A percentile compares a stretch with the other conserved stretches of the same genome.
Evolutionary conservation across 92 coral and sea anemone species (phyloP).

Genomic region (Porites cylindrica): DNA sequence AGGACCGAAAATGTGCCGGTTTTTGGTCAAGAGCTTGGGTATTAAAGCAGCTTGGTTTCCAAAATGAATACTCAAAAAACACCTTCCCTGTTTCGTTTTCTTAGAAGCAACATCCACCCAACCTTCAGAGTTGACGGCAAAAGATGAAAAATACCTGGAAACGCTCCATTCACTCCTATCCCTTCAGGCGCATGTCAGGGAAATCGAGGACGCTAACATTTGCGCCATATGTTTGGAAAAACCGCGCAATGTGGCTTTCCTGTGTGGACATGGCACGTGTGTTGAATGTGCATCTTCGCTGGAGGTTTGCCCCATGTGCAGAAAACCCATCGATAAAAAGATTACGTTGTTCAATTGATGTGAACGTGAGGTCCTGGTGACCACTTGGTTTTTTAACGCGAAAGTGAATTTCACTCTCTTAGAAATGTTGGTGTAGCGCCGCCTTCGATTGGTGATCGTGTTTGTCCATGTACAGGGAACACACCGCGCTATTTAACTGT

Average conservation of each 20-base stretch:
- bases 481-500: not conserved
- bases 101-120: conserved; percentile 13
- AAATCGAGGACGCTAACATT: conserved; percentile 82
- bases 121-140: conserved; percentile 36
- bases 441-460: too few species aligned
- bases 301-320: conserved; percentile 80
- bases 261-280: conserved; percentile 91
- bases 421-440: not conserved
- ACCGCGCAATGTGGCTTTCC: conserved; percentile 75
- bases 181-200: conserved; percentile 81
- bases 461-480: not conserved
- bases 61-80: too few species aligned
- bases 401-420: not conserved
- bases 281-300: conserved; percentile 64
- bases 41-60: too few species aligned
- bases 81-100: not conserved
- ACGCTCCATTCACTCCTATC: conserved; percentile 74
- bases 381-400: not conserved
- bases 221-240: conserved; percentile 87
- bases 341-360: conserved; percentile 70
- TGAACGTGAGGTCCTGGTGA: not conserved
- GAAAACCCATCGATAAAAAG: conserved; percentile 80
- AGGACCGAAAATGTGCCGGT: too few species aligned
- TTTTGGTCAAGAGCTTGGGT: too few species aligned
- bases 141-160: conserved; percentile 71